These are phyloP conservation scores for Cygnus atratus DNA, from an alignment of 2,113 vertebrate genomes.

Conservation along the genomic window DNA sequence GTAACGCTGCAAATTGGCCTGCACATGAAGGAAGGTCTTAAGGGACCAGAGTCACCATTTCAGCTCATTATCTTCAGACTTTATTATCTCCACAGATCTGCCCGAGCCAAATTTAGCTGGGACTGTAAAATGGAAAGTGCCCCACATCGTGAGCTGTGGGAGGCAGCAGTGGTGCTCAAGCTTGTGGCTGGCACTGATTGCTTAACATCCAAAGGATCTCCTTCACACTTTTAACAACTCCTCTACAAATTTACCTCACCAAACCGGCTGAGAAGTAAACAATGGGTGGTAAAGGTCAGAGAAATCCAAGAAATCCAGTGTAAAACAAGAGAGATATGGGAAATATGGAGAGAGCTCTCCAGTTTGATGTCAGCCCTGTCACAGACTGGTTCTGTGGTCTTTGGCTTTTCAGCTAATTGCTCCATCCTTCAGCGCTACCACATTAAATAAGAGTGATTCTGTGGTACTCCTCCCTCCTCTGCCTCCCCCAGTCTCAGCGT, in stretches of 20 bases:
- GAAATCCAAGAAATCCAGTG: not conserved
- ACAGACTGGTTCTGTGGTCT: fast-evolving
- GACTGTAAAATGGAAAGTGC: not conserved
- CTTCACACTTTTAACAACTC: not conserved
- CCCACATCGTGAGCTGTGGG: not conserved
- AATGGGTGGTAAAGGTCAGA: not conserved
- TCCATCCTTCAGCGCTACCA: not conserved
- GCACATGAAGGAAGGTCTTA: not conserved
- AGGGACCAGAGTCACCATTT: not conserved
- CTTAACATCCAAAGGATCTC: not conserved
- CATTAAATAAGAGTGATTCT: not conserved
- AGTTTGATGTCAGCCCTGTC: not conserved
- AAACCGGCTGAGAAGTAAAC: not conserved
- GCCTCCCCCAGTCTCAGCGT: not conserved
- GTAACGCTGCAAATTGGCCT: not conserved
- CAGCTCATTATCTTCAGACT: not conserved
- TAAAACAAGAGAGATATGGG: not conserved
- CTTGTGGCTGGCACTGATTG: not conserved
- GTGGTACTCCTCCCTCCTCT: not conserved
- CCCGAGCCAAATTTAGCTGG: not conserved
- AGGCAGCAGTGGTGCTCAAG: not conserved
- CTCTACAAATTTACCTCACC: not conserved
- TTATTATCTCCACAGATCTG: not conserved
- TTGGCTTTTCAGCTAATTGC: not conserved
- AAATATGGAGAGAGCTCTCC: not conserved